Base-by-base conservation (phyloP, 2,888 invertebrate genomes). In the Lasioglossum lativentre region DNA sequence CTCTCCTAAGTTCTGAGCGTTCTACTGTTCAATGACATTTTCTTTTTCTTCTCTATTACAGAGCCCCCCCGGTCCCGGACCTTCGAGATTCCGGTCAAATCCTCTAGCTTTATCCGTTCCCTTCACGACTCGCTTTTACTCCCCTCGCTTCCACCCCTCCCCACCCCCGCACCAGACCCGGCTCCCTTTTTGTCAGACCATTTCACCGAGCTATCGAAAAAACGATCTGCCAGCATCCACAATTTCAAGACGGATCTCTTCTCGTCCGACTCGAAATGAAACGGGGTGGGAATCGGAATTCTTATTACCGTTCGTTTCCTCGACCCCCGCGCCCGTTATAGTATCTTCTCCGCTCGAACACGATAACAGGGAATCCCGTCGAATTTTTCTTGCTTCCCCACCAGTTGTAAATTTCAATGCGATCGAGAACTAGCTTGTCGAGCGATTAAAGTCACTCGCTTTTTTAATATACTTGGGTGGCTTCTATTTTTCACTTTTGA, bases 261-360 rank as follows among this genome's bases (percentile, higher is more conserved):
- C 74, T 45, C 74, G 72, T 68, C 8, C 71, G 79, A 80, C 83
- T 83, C 77, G 75, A 73, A 83, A 78, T 80, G 87, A 80, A 81
- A 86, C 83, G 87, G 87, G 68, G 83, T 71, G 68, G 78, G 71
- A 84, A 81, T 86, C 87, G 84, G 87, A 87, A 87, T 87, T 84
- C 84, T 84, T 87, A 87, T 87, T 87, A 84, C 78, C 83, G 45
- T 76, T 83, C 78, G 74, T 70, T 77, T 59, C 82, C 40, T 40
- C 70, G 14, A 40, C 40, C 70, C 40, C 70, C 70, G 4, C 70
- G 2, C n/a, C 70, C 68, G 66, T 73, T 87, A 75, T 80, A 82
- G 45, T 80, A 82, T 56, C 74, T 70, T 59, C 71, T n/a, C 38
- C 78, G 34, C 30, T 70, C 78, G 45, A 82, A 79, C 34, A 63